Evolutionary conservation across 2,888 invertebrate genomes (phyloP).

Genomic region (Rotaria sp.): DNA sequence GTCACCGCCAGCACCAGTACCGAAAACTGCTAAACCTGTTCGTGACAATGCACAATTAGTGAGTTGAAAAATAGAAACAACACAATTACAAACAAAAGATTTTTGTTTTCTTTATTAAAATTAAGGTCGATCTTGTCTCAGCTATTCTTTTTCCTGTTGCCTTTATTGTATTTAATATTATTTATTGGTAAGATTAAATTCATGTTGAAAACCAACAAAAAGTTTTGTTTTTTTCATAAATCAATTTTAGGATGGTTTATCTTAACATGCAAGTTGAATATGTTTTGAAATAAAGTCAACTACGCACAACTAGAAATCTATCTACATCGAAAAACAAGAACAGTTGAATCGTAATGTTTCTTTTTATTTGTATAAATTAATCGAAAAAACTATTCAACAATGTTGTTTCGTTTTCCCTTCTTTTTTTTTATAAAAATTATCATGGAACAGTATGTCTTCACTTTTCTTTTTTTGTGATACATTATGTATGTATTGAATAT

Average conservation of each 20-base stretch:
- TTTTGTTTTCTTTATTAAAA: background rate
- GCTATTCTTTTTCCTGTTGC: conserved; percentile 39
- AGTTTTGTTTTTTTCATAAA: background rate
- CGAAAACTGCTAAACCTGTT: conserved; percentile 1
- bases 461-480: background rate
- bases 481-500: background rate
- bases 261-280: conserved; percentile 40
- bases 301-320: background rate
- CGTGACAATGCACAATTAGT: conserved; percentile 40
- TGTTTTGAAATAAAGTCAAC: background rate
- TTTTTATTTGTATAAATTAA: background rate
- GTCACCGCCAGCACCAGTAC: conserved; percentile 6
- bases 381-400: background rate
- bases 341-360: background rate
- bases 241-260: conserved; percentile 36
- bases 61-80: background rate
- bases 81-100: background rate
- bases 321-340: background rate
- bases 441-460: background rate
- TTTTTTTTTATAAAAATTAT: background rate
- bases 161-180: conserved; percentile 40
- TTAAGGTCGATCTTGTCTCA: conserved; percentile 37
- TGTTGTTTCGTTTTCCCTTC: background rate
- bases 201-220: too few relatives aligned
- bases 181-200: conserved; percentile 30